Evolutionary conservation across 2,113 vertebrate genomes (phyloP).

Genomic region (Fregetta grallaria): DNA sequence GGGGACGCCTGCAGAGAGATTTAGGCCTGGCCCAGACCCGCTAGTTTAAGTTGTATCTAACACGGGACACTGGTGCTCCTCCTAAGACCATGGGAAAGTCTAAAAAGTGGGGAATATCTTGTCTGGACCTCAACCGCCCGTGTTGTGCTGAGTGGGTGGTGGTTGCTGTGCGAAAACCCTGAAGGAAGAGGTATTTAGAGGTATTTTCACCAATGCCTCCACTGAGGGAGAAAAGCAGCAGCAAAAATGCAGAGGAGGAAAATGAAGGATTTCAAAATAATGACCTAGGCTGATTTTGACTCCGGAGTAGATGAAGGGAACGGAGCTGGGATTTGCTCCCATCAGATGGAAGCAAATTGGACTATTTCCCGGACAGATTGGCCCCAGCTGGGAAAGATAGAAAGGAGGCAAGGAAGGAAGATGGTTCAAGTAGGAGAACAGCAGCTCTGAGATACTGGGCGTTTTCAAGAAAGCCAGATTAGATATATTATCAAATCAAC

Average conservation of each 20-base stretch:
- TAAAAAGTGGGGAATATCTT: neutral
- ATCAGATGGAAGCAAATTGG: constrained; percentile 61
- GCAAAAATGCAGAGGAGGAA: neutral
- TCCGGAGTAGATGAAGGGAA: constrained; percentile 8
- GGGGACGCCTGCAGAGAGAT: neutral
- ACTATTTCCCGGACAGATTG: constrained; percentile 55
- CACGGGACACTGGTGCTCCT: neutral
- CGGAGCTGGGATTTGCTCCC: constrained; percentile 20
- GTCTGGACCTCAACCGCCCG: fast-evolving
- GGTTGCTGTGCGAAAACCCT: neutral
- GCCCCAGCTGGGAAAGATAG: constrained; percentile 52
- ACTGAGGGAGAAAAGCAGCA: neutral
- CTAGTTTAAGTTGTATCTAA: neutral
- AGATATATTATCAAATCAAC: constrained; percentile 58
- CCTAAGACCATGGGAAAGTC: neutral
- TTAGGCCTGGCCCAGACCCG: neutral
- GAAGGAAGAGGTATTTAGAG: neutral
- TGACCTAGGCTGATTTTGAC: constrained; percentile 23
- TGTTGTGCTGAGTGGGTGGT: fast-evolving
- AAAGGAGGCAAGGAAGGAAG: constrained; percentile 32
- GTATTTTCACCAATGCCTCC: neutral
- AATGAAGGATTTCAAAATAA: constrained; percentile 37
- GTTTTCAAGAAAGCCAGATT: constrained; percentile 35
- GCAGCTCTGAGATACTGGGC: constrained; percentile 10
- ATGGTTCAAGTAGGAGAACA: constrained; percentile 40